phyloP scores from a whole-genome alignment of 2,888 invertebrate species.

The Chydorus sphaericus region DNA sequence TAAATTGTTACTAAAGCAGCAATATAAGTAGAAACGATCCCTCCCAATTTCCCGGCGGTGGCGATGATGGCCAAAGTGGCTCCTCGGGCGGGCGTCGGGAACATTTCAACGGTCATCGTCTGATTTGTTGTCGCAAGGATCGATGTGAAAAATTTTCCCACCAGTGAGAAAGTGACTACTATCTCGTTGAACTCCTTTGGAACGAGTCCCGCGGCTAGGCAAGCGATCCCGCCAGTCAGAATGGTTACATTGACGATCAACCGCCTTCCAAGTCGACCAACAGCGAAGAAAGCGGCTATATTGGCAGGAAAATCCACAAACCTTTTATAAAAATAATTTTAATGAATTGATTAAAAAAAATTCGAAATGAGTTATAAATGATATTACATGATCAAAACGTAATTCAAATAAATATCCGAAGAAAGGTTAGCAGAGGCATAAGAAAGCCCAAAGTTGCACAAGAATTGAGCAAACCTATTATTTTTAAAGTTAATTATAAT shows the following conservation, averaged over 20 bases:
- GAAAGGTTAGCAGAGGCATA: conserved; percentile 58
- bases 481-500: background rate
- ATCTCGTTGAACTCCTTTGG: background rate
- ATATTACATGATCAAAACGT: conserved; percentile 12
- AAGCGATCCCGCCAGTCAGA: conserved; percentile 9
- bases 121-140: background rate
- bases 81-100: conserved; percentile 41
- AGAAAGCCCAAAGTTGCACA: conserved; percentile 52
- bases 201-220: conserved; percentile 9
- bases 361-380: background rate
- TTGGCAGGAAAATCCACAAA: conserved; percentile 15
- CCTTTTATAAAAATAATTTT: background rate
- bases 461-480: conserved; percentile 3
- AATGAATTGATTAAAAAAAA: background rate
- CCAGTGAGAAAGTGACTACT: background rate
- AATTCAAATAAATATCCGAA: conserved; percentile 54
- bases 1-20: background rate
- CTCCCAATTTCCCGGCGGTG: conserved; percentile 40
- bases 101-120: conserved; percentile 40
- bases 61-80: conserved; percentile 42
- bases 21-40: background rate
- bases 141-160: conserved; percentile 14
- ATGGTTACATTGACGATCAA: conserved; percentile 6
- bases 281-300: conserved; percentile 8
- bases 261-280: conserved; percentile 12